A percentile compares a stretch with the other conserved stretches of the same genome.
phyloP scores from a whole-genome alignment of 2,888 invertebrate species.

The Stratiomys singularior region DNA sequence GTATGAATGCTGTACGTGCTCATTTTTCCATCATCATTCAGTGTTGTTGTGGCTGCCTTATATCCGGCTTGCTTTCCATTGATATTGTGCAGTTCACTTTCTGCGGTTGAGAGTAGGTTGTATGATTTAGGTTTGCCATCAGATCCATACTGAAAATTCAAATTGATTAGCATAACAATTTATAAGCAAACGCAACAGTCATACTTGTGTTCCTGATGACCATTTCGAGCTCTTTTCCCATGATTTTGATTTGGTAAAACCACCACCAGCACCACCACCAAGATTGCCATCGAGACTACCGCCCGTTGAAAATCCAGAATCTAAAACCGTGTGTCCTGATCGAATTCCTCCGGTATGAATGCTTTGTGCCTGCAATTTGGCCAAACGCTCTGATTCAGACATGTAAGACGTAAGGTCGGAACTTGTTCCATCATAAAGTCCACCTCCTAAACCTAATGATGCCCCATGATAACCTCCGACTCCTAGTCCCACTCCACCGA shows the following conservation, averaged over 20 bases:
- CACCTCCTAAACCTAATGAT: constrained; percentile 1
- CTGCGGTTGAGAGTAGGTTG: constrained; percentile 63
- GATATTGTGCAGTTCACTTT: constrained; percentile 65
- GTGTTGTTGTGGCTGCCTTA: constrained; percentile 69
- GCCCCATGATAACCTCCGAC: constrained; percentile 53
- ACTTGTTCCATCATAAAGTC: constrained; percentile 35
- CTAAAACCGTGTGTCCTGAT: constrained; percentile 56
- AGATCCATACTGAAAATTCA: constrained; percentile 58
- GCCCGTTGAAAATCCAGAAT: constrained; percentile 40
- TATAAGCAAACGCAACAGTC: not conserved
- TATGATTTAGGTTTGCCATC: constrained; percentile 62
- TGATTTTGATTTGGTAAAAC: constrained; percentile 60
- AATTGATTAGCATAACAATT: not conserved
- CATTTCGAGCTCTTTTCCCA: constrained; percentile 66
- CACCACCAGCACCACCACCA: constrained; percentile 27
- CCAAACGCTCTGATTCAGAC: constrained; percentile 61
- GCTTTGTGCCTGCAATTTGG: constrained; percentile 59
- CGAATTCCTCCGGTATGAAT: constrained; percentile 55
- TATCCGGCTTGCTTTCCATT: constrained; percentile 69
- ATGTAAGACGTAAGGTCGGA: constrained; percentile 59
- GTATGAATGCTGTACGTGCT: constrained; percentile 69
- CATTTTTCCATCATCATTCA: constrained; percentile 73
- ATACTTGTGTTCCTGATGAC: constrained; percentile 64
- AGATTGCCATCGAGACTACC: constrained; percentile 47
- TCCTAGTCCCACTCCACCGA: constrained; percentile 31